Base-by-base conservation (phyloP, 2,113 vertebrate genomes). In the Oryzias javanicus region DNA sequence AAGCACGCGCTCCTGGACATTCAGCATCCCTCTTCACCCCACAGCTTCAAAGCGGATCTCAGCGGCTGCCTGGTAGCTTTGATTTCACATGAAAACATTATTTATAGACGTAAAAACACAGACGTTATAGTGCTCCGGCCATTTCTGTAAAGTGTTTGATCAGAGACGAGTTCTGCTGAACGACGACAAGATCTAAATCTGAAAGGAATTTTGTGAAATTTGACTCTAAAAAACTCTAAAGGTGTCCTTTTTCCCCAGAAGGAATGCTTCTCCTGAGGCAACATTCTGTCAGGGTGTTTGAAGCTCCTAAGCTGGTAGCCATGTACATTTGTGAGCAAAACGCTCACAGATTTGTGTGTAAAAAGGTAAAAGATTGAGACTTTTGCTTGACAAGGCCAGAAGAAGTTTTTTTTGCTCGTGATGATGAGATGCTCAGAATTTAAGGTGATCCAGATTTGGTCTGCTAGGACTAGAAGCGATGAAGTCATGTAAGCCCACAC, bases 201-300 rank as follows among this genome's bases (percentile, higher is more conserved):
- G 13, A 19, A 6, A 8, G 8, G 10, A 42, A 71, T 47, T 59
- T 61, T 81, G 70, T 71, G 63, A 79, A 80, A 71, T 16, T 68
- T 63, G 22, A 51, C 71, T 67, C 62, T 78, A 77, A 80, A 86
- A 67, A 72, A 78, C 69, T 42, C 72, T 4, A 19, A 79, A 65
- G 70, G 64, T 68, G 56, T 65, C 64, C 41, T 60, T 79, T 86
- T 63, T 76, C 44, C 29, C 64, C 56, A 71, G 72, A 74, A 77
- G 70, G 64, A 19, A 41, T 5, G 49, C 29, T 58, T 65, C 51
- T 70, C 61, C 49, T 1, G 25, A 52, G 54, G 74, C 60, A 75
- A 44, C 19, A 14, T 58, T 74, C 59, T 6, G 19, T 40, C 46
- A 1, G 55, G 41, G 49, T 52, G 54, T 66, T 69, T 71, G 70